Conservation (phyloP, 2,888 invertebrate species). For the Emesis furor region DNA sequence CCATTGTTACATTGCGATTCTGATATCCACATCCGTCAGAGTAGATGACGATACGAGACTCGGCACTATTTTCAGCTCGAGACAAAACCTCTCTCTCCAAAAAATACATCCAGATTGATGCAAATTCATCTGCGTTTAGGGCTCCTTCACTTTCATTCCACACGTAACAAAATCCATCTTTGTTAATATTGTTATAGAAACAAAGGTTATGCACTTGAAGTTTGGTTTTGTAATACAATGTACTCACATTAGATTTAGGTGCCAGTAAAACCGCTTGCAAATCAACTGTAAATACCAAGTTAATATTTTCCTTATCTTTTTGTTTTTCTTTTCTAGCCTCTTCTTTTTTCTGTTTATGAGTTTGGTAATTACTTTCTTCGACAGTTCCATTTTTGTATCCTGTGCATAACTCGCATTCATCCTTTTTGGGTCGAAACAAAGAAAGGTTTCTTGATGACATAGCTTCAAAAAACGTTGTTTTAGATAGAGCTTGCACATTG, state of each 20-base stretch:
- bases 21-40: background rate
- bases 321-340: background rate
- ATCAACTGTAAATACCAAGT: background rate
- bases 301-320: background rate
- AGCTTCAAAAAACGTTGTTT: background rate
- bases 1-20: background rate
- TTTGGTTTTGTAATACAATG: constrained; percentile 20
- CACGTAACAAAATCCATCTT: constrained; percentile 4
- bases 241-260: background rate
- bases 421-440: background rate
- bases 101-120: constrained; percentile 14
- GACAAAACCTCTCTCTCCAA: constrained; percentile 10
- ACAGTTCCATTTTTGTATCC: background rate
- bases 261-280: background rate
- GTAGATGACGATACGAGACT: too few relatives aligned
- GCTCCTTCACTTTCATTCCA: constrained; percentile 15
- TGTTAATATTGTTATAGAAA: constrained; percentile 12
- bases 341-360: background rate
- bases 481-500: background rate
- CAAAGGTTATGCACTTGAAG: constrained; percentile 21
- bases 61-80: background rate
- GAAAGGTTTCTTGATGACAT: background rate
- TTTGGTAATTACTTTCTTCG: background rate
- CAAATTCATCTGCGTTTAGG: constrained; percentile 14
- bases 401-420: background rate